phyloP scores from a whole-genome alignment of 1,140 invertebrate species.

The Fopius arisanus region DNA sequence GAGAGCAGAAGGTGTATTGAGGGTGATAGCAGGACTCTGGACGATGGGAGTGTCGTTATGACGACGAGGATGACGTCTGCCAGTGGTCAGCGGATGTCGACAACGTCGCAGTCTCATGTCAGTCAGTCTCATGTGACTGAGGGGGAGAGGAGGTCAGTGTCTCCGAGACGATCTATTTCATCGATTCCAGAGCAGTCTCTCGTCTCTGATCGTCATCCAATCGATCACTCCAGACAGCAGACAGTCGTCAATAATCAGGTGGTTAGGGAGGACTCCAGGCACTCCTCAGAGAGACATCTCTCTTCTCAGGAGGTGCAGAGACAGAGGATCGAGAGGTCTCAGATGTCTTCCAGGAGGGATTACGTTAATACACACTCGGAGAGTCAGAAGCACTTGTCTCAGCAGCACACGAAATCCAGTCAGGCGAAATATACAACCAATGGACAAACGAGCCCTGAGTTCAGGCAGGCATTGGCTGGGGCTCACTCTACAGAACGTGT shows the following conservation, averaged over 20 bases:
- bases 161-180: conserved; percentile 6
- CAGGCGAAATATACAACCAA: conserved; percentile 41
- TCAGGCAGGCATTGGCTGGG: conserved; percentile 39
- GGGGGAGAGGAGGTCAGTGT: neutral
- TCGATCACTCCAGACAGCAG: too few relatives aligned
- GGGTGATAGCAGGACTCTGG: conserved; percentile 57
- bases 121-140: neutral
- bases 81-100: conserved; percentile 31
- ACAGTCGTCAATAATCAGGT: too few relatives aligned
- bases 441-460: conserved; percentile 43
- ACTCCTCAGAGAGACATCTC: conserved; percentile 19
- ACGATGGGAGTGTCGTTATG: conserved; percentile 66
- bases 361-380: conserved; percentile 52
- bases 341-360: conserved; percentile 45
- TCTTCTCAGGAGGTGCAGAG: conserved; percentile 22
- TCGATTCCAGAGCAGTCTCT: neutral
- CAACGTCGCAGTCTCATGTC: conserved; percentile 25
- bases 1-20: conserved; percentile 37
- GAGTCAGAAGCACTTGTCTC: conserved; percentile 32
- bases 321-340: conserved; percentile 23
- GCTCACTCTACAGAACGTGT: conserved; percentile 25
- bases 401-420: conserved; percentile 43
- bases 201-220: conserved; percentile 30
- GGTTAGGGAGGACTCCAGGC: conserved; percentile 28
- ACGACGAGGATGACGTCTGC: conserved; percentile 63